Conservation (phyloP, 2,113 vertebrate species). For the Percopsis transmontana region DNA sequence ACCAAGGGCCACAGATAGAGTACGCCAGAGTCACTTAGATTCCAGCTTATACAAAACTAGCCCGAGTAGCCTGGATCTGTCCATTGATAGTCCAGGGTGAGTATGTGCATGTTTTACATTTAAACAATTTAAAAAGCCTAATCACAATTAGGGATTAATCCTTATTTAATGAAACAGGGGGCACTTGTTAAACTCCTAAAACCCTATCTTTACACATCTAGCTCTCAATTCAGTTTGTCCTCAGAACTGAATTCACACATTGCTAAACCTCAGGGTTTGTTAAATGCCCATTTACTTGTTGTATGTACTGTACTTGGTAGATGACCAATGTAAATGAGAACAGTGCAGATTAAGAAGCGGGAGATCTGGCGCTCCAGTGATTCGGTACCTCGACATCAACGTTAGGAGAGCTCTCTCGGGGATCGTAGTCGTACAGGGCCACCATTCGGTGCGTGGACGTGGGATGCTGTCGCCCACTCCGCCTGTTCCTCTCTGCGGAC, state of each 20-base stretch:
- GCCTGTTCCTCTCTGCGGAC: conserved; percentile 84
- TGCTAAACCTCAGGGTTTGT: not conserved
- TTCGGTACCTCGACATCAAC: conserved; percentile 91
- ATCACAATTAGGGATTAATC: not conserved
- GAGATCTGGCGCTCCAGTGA: conserved; percentile 5
- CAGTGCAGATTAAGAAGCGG: conserved; percentile 16
- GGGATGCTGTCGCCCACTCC: conserved; percentile 78
- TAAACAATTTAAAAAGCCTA: not conserved
- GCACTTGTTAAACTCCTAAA: not conserved
- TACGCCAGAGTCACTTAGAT: conserved; percentile 51
- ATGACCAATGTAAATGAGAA: conserved; percentile 26
- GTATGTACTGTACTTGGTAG: conserved; percentile 5
- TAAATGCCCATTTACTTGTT: conserved; percentile 1
- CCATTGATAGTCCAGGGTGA: not conserved
- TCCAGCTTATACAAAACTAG: conserved; percentile 27
- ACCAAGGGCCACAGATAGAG: conserved; percentile 51
- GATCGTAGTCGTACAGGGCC: conserved; percentile 94
- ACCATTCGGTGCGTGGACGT: conserved; percentile 88
- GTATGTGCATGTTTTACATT: not conserved
- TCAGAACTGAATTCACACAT: not conserved
- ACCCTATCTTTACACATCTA: not conserved
- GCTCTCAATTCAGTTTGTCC: not conserved
- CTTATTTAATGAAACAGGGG: conserved; percentile 6
- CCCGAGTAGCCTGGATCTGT: not conserved
- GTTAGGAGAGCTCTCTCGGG: conserved; percentile 94